These are phyloP conservation scores for Chiroxiphia lanceolata DNA, from an alignment of 2,797 vertebrate species.

Conservation along the genomic window DNA sequence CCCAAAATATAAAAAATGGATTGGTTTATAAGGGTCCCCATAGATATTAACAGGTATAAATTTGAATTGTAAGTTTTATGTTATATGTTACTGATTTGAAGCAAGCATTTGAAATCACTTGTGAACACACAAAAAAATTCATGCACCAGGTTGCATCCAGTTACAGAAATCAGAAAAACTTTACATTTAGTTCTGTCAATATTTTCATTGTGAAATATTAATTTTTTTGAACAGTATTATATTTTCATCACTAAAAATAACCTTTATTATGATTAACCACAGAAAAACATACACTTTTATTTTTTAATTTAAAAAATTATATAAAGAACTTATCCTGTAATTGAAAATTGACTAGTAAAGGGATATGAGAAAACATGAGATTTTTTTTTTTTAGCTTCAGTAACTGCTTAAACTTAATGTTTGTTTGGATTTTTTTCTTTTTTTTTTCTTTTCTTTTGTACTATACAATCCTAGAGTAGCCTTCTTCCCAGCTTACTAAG, in stretches of 20 bases:
- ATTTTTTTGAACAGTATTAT: neutral
- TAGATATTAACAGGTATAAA: neutral
- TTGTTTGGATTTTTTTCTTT: neutral
- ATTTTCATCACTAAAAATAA: neutral
- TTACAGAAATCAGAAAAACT: neutral
- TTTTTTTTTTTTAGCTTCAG: neutral
- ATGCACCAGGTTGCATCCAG: neutral
- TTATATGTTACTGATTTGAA: neutral
- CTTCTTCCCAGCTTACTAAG: neutral
- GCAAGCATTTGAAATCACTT: neutral
- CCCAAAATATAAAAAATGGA: rapidly evolving
- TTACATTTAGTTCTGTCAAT: neutral
- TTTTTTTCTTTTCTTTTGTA: neutral
- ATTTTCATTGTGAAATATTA: neutral
- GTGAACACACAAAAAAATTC: neutral
- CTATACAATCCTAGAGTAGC: neutral
- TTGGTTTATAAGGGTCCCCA: rapidly evolving
- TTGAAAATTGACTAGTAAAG: neutral
- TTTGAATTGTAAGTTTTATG: neutral
- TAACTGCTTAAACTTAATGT: neutral
- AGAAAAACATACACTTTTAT: neutral
- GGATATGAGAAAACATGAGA: neutral
- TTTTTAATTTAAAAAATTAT: neutral
- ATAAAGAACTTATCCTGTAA: neutral
- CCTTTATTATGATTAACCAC: rapidly evolving